Conservation (phyloP, 2,113 vertebrate species). For the Amia ocellicauda region DNA sequence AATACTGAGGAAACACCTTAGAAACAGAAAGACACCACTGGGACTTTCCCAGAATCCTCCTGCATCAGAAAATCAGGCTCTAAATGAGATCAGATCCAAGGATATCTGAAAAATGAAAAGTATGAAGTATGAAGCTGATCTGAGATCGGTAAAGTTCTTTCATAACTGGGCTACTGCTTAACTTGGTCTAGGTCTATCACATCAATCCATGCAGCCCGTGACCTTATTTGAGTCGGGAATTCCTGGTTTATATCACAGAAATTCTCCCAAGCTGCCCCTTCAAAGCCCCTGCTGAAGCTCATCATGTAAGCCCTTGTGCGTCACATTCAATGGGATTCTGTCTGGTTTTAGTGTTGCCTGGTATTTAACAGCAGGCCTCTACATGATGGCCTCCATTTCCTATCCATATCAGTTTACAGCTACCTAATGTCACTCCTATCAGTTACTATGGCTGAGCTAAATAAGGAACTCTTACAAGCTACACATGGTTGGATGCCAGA, state of each 20-base stretch:
- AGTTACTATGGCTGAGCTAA: slow-evolving; percentile 42
- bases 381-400: slow-evolving; percentile 42
- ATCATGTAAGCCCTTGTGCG: not conserved
- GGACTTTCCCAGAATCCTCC: no score
- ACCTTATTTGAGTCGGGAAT: not conserved
- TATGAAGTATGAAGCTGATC: not conserved
- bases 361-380: slow-evolving; percentile 39
- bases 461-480: slow-evolving; percentile 29
- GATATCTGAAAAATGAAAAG: no score
- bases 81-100: no score
- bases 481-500: slow-evolving; percentile 34
- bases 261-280: not conserved
- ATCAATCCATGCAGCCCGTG: no score
- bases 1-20: no score
- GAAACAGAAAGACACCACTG: no score
- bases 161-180: no score
- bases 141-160: no score
- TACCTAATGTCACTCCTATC: slow-evolving; percentile 41
- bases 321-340: not conserved
- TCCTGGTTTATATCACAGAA: not conserved
- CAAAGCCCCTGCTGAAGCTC: not conserved
- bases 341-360: slow-evolving; percentile 4
- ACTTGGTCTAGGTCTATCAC: no score
- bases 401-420: slow-evolving; percentile 43
- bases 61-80: no score